Evolutionary conservation across 2,888 invertebrate genomes (phyloP), one percentile per base, ranked within the genome.

Genomic region (Tineola bisselliella): DNA sequence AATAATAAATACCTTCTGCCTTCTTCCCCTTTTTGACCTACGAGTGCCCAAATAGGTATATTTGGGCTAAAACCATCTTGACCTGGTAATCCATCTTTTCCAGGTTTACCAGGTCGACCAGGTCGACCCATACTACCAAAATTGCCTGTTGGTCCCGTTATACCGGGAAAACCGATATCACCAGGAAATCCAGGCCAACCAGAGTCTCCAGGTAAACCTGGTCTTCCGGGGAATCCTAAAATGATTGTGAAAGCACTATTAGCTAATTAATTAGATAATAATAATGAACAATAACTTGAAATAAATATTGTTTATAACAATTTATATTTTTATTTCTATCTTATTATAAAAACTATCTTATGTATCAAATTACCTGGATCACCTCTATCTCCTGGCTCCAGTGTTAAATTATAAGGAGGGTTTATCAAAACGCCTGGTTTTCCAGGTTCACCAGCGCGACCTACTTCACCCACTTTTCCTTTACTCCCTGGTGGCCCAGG

Each of bases 321-420:
- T 44, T 2, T 44, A 5, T 5, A 44, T 4, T 44, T 44, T 44
- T 13, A 5, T 13, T 44, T 44, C 44, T 13, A 8, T 8, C 13
- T 8, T n/a, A 44, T 8, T 2, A 5, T 44, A 44, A 44, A 5
- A 44, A 44, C 3, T n/a, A 8, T 44, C 13, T 44, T 25, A 25
- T 25, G 25, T 25, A 25, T 25, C n/a, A n/a, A n/a, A 12, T 60
- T 44, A 44, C 44, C 44, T 15, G 13, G 15, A 12, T 33, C 44
- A 33, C 91, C 91, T 44, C 81, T 78, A 0, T 89, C 74, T 57
- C 94, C 94, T 8, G 81, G 81, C 57, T 80, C 84, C 38, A 79
- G 77, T 25, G 60, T 19, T 30, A 44, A 19, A 15, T 13, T 3
- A 12, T 18, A 2, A 4, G 11, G 10, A 13, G 19, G 44, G 30